Percentiles rank a stretch among this genome's conserved stretches.
Evolutionary conservation across 2,113 vertebrate genomes (phyloP).

Genomic region (Siphamia tubifer): DNA sequence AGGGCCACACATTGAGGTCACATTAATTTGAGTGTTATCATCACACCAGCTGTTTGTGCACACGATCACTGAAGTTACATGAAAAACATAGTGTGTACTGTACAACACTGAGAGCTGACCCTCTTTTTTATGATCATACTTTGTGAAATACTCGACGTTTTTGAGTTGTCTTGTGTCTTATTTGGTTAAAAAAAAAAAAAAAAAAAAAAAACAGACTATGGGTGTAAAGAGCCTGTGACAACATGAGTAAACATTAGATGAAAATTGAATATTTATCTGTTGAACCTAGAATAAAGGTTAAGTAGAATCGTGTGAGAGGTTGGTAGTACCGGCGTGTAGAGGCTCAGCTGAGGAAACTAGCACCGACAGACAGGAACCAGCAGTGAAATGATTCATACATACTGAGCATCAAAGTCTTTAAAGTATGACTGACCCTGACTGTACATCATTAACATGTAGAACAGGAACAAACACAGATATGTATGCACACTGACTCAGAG

Average conservation of each 20-base stretch:
- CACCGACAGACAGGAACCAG: slow-evolving; percentile 25
- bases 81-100: too few relatives aligned
- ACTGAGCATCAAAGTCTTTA: slow-evolving; percentile 7
- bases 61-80: not conserved
- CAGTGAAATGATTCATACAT: slow-evolving; percentile 45
- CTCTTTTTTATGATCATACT: too few relatives aligned
- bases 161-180: too few relatives aligned
- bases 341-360: slow-evolving; percentile 2
- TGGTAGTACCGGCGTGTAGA: not conserved
- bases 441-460: slow-evolving; percentile 13
- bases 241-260: too few relatives aligned
- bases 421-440: slow-evolving; percentile 20
- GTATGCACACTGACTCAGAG: not conserved
- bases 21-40: not conserved
- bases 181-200: too few relatives aligned
- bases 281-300: too few relatives aligned
- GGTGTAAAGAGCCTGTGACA: too few relatives aligned
- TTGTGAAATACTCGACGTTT: too few relatives aligned
- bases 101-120: too few relatives aligned
- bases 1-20: slow-evolving; percentile 4
- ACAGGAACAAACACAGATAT: not conserved
- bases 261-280: too few relatives aligned
- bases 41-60: not conserved
- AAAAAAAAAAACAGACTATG: too few relatives aligned
- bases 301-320: too few relatives aligned